These are phyloP conservation scores for Hylaeus volcanicus DNA, from an alignment of 1,140 invertebrate genomes.

Conservation along the genomic window DNA sequence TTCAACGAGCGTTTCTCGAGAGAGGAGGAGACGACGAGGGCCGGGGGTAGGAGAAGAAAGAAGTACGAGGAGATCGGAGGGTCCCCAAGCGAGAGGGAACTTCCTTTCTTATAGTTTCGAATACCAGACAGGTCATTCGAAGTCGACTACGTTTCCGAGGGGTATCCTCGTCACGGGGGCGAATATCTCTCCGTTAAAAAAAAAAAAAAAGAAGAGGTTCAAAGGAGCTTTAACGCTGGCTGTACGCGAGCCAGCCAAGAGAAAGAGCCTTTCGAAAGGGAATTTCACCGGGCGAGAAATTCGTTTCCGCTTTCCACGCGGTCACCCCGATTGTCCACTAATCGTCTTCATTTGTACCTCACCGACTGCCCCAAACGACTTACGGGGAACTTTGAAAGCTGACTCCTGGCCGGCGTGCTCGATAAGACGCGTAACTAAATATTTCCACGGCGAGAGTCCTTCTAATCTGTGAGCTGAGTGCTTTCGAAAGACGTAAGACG, in stretches of 20 bases:
- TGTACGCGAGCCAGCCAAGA: background rate
- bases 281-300: constrained; percentile 36
- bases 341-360: constrained; percentile 1
- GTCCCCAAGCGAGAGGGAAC: constrained; percentile 15
- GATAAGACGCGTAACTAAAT: no score
- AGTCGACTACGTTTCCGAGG: background rate
- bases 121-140: constrained; percentile 26
- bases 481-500: no score
- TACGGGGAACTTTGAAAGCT: no score
- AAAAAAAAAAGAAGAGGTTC: background rate
- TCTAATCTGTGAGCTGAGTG: no score
- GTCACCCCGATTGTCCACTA: constrained; percentile 3
- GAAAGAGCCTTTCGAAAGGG: constrained; percentile 12
- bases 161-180: background rate
- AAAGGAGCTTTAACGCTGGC: background rate
- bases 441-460: no score
- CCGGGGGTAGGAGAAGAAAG: background rate
- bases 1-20: constrained; percentile 14
- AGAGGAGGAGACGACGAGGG: no score
- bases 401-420: no score
- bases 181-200: background rate
- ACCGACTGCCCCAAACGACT: no score
- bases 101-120: constrained; percentile 46
- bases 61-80: constrained; percentile 21
- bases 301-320: constrained; percentile 1